A percentile compares a stretch with the other conserved stretches of the same genome.
These are phyloP conservation scores for Notoglanidium macrostoma DNA, from an alignment of 2,797 vertebrate species.

Conservation along the genomic window DNA sequence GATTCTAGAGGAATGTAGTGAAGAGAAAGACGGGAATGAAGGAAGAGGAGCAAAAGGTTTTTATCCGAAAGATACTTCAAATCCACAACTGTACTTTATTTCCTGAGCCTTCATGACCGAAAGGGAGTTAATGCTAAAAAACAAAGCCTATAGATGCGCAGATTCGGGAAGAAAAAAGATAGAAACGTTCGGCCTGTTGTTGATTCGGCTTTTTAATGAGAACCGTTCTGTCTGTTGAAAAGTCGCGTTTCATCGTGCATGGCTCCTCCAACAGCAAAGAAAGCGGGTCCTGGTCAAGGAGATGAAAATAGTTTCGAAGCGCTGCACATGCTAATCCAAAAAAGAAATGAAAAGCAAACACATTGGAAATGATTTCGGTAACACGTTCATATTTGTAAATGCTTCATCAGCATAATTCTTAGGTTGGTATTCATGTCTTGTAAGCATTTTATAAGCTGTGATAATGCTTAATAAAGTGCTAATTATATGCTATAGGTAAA, in stretches of 20 bases:
- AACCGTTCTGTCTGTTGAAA: constrained; percentile 29
- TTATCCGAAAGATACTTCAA: background rate
- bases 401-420: background rate
- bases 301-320: background rate
- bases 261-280: background rate
- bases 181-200: constrained; percentile 25
- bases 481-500: background rate
- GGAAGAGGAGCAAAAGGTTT: background rate
- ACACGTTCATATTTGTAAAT: background rate
- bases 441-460: background rate
- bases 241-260: background rate
- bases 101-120: background rate
- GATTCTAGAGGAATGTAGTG: background rate
- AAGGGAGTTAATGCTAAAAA: background rate
- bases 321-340: background rate
- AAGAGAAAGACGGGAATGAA: background rate
- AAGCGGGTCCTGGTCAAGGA: constrained; percentile 20
- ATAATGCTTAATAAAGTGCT: background rate
- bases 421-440: background rate
- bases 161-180: background rate
- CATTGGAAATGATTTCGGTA: background rate
- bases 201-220: constrained; percentile 42
- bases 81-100: too few species aligned
- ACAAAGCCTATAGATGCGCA: background rate
- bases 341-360: background rate